A percentile compares a stretch with the other conserved stretches of the same genome.
Conservation (phyloP, 2,113 vertebrate genomes). For the Seriola aureovittata region DNA sequence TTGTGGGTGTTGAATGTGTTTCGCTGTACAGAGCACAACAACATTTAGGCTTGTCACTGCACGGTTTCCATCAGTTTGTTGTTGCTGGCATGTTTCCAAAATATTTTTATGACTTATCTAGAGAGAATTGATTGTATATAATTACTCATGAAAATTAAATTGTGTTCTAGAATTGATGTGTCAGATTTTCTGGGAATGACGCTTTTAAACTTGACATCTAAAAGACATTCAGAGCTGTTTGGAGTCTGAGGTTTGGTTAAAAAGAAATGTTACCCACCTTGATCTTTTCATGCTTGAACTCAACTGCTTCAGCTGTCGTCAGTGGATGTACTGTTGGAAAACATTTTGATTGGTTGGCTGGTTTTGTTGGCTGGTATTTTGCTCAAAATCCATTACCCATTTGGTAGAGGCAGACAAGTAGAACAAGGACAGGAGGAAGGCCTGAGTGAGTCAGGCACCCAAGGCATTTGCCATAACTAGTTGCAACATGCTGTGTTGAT, state of each 20-base stretch:
- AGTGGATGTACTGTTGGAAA: constrained; percentile 20
- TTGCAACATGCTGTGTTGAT: constrained; percentile 44
- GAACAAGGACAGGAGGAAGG: constrained; percentile 57
- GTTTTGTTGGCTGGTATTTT: constrained; percentile 62
- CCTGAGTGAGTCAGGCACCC: constrained; percentile 51
- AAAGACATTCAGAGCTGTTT: no score
- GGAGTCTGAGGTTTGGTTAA: not conserved
- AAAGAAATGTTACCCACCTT: constrained; percentile 5
- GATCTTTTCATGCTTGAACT: constrained; percentile 36
- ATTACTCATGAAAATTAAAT: not conserved
- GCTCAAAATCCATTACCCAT: constrained; percentile 54
- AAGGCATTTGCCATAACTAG: constrained; percentile 40
- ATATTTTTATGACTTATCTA: not conserved
- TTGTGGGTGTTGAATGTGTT: not conserved
- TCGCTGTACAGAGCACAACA: not conserved
- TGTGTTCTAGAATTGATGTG: not conserved
- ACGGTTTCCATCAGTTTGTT: not conserved
- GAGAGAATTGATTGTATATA: not conserved
- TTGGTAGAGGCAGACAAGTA: constrained; percentile 60
- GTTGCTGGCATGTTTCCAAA: no score
- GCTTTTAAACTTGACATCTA: not conserved
- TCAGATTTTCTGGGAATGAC: not conserved
- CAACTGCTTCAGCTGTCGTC: constrained; percentile 14
- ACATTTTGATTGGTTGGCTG: constrained; percentile 58
- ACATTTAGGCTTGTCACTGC: not conserved